Evolutionary conservation across 2,797 vertebrate species (phyloP).

Genomic region (Hypotaenidia philippensis): DNA sequence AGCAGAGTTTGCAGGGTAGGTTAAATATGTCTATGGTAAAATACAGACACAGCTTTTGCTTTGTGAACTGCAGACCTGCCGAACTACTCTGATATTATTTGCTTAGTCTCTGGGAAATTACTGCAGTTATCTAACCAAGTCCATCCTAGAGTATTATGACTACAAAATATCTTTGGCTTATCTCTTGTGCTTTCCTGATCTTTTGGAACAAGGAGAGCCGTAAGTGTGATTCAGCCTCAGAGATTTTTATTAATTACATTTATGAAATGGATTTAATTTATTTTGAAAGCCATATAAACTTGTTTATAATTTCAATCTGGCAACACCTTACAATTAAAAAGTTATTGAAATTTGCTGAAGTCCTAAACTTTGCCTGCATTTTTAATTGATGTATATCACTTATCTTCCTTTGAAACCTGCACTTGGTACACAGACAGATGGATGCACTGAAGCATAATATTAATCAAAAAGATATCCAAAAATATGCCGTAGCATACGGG

Average conservation of each 20-base stretch:
- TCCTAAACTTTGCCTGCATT: neutral
- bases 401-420: constrained; percentile 25
- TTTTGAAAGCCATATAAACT: neutral
- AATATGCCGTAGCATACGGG: neutral
- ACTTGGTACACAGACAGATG: constrained; percentile 50
- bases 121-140: constrained; percentile 1
- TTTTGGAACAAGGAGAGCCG: neutral
- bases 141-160: neutral
- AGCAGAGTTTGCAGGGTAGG: neutral
- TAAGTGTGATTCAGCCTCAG: neutral
- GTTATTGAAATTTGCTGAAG: neutral
- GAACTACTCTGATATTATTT: neutral
- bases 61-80: neutral
- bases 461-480: constrained; percentile 74
- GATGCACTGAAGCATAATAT: constrained; percentile 65
- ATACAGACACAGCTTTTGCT: neutral
- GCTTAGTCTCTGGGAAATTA: constrained; percentile 14
- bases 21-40: neutral
- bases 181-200: neutral
- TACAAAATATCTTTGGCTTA: neutral
- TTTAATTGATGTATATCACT: neutral
- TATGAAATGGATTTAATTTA: neutral
- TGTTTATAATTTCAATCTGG: neutral
- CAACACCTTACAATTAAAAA: neutral
- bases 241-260: neutral